Evolutionary conservation across 2,113 vertebrate genomes (phyloP), one percentile per base, ranked within the genome.

Genomic region (Cephalopterus ornatus): DNA sequence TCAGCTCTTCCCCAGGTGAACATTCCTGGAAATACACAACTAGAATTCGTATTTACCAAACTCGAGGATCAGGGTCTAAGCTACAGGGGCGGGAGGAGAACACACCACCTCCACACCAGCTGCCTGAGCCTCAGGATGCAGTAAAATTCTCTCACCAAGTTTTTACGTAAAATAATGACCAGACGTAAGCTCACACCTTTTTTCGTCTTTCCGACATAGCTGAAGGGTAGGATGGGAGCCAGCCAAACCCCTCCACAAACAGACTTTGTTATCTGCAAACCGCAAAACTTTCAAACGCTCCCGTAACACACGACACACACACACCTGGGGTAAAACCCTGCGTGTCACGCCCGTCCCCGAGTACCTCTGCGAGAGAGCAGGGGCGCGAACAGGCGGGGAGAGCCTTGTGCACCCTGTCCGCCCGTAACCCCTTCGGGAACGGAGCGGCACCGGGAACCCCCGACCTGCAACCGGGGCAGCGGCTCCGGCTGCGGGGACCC

Each of bases 351-450:
- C 71, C 14, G 3, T 13, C 63, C 44, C 44, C 53, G 9, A 21
- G 15, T 9, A 50, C 33, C 68, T 49, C 13, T 2, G 44, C 35
- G 1, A 11, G 61, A 5, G 15, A 20, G 58, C 11, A 5, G 32
- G 24, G 59, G 9, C 12, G 30, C 10, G 33, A 46, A 5, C 7
- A 3, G 35, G 39, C 49, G 2, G 3, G 42, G 42, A 12, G 18
- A 84, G 63, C 67, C n/a, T 0, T 3, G 4, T 0, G 49, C 52
- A 1, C 56, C 7, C 6, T 19, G 3, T 7, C 37, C 20, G 53
- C 46, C 3, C 1, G 14, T 6, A 2, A 62, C 52, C 27, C 76
- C 47, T 11, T 5, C 62, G 5, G 37, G 1, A 23, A 3, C 33
- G 27, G 18, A 7, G 6, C 3, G 41, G 50, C 42, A 12, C 26